Conservation (phyloP, 2,113 vertebrate genomes). For the Callionymus lyra region DNA sequence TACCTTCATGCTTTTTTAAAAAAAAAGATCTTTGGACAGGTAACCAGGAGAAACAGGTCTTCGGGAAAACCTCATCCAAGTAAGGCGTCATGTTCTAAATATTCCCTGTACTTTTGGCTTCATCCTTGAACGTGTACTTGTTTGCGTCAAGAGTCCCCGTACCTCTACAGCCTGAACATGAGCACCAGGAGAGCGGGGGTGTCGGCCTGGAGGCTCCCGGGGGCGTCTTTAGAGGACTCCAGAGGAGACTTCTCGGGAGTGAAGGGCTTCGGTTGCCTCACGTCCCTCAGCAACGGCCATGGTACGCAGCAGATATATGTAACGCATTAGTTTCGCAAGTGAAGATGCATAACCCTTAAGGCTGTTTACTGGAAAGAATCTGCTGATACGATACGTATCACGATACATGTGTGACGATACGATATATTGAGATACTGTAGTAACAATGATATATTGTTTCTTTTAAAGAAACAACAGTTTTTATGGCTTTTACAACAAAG, state of each 20-base stretch:
- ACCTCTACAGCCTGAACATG: slow-evolving; percentile 69
- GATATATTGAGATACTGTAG: no score
- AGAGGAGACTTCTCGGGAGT: slow-evolving; percentile 40
- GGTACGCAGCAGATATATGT: slow-evolving; percentile 25
- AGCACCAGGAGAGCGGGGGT: slow-evolving; percentile 64
- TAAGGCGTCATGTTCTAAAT: slow-evolving; percentile 49
- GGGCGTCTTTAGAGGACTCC: slow-evolving; percentile 59
- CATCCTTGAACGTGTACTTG: not conserved
- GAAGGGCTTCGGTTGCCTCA: slow-evolving; percentile 43
- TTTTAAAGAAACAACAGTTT: no score
- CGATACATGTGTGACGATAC: no score
- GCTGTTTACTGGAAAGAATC: no score
- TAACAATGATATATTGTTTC: no score
- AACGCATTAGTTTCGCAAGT: not conserved
- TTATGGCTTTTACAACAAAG: no score
- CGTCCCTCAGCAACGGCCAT: slow-evolving; percentile 72
- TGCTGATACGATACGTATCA: no score
- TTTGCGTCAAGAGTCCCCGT: slow-evolving; percentile 80
- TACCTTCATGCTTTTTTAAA: no score
- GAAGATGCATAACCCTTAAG: not conserved
- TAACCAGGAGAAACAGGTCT: slow-evolving; percentile 62
- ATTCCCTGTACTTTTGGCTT: not conserved
- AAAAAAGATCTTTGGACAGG: slow-evolving; percentile 59
- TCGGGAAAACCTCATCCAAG: slow-evolving; percentile 70
- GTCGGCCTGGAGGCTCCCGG: slow-evolving; percentile 66